phyloP scores from a whole-genome alignment of 2,888 invertebrate genomes.

The Tetragonisca angustula region DNA sequence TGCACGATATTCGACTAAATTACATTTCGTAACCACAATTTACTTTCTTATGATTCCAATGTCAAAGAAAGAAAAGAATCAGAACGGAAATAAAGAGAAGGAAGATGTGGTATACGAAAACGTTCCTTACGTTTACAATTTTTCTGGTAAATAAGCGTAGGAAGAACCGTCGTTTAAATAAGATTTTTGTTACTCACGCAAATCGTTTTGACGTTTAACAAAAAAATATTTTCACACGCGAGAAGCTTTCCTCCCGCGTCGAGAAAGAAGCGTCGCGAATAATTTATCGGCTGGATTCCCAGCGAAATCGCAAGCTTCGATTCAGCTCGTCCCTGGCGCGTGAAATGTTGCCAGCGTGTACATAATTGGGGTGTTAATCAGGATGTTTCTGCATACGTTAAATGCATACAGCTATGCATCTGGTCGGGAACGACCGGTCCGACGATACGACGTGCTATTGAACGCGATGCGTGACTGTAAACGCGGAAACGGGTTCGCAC shows the following conservation, averaged over 20 bases:
- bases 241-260: not conserved
- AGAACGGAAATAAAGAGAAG: no score
- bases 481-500: not conserved
- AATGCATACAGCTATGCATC: not conserved
- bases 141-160: not conserved
- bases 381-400: not conserved
- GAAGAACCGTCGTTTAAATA: not conserved
- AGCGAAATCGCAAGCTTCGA: not conserved
- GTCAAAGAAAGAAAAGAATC: no score
- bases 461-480: not conserved
- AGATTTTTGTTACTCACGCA: not conserved
- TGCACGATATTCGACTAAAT: no score
- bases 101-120: no score
- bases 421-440: not conserved
- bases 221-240: not conserved
- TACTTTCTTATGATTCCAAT: no score
- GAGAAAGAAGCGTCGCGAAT: not conserved
- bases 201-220: not conserved
- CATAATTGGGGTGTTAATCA: constrained; percentile 37
- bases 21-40: no score
- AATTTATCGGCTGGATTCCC: not conserved
- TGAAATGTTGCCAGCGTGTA: not conserved
- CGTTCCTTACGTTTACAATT: not conserved
- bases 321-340: not conserved
- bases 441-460: constrained; percentile 2